Evolutionary conservation across 2,113 vertebrate genomes (phyloP), one percentile per base, ranked within the genome.

Genomic region (Aythya baeri): DNA sequence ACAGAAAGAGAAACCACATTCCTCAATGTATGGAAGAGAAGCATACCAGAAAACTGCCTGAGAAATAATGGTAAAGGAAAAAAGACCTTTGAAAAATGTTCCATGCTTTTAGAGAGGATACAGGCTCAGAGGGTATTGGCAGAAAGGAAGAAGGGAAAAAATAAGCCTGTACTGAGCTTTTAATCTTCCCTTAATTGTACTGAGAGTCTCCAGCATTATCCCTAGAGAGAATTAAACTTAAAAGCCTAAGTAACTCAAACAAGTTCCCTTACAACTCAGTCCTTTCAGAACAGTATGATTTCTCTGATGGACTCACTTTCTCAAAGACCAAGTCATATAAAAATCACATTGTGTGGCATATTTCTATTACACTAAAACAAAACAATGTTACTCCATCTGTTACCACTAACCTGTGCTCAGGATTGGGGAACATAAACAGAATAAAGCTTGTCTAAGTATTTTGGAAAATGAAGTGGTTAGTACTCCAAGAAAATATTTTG

Each of bases 151-250:
- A 75, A 85, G 59, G 91, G 31, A 91, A 72, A 96, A 96, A 97
- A 91, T 86, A 93, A 94, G 88, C 70, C 86, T 77, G 65, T 68
- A 91, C 82, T 87, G 90, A 97, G 92, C 90, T 95, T 95, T 91
- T 95, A 95, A 94, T 96, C 94, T 93, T 96, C 72, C 84, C 63
- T 85, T 96, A 96, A 96, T 96, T 93, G 92, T 89, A 85, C 83
- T 93, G 76, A 93, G 67, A 93, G 66, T 82, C 55, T 78, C 91
- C 41, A 94, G 54, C 54, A 81, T 88, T 87, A 86, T 81, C 78
- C 79, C 89, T 52, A 80, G 86, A 92, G 94, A 96, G 65, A 93
- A 96, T 92, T 88, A 89, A 94, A 72, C 62, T 90, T 89, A 90
- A 96, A 95, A 93, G 88, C 87, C 83, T 49, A 83, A 78, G 70